phyloP scores from a whole-genome alignment of 1,140 invertebrate genomes.

The Aradophagus sp. region DNA sequence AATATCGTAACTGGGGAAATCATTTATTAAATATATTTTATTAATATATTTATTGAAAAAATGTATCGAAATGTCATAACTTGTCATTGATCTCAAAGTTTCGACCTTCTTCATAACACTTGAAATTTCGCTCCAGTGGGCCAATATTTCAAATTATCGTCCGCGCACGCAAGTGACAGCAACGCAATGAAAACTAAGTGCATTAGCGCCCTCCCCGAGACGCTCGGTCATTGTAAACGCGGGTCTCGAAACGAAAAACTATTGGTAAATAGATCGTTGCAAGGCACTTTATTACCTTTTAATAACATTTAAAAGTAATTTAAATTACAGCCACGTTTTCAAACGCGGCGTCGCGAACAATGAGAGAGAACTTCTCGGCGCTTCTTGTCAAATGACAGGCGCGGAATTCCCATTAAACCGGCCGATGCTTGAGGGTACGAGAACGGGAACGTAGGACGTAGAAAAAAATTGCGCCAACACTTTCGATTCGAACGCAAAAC shows the following conservation, averaged over 20 bases:
- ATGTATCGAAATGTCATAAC: too few relatives aligned
- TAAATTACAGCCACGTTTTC: conserved; percentile 29
- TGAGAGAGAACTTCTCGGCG: conserved; percentile 45
- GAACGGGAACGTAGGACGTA: conserved; percentile 25
- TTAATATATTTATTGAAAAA: too few relatives aligned
- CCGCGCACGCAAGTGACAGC: too few relatives aligned
- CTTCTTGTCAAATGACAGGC: conserved; percentile 53
- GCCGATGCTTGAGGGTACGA: conserved; percentile 33
- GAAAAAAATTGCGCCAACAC: conserved; percentile 47
- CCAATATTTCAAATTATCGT: too few relatives aligned
- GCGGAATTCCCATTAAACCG: conserved; percentile 56
- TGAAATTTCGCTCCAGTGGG: too few relatives aligned
- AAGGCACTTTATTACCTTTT: conserved; percentile 23
- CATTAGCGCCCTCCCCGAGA: too few relatives aligned
- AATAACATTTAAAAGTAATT: conserved; percentile 48
- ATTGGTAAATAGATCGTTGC: conserved; percentile 11
- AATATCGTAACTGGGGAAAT: too few relatives aligned
- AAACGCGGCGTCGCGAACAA: conserved; percentile 20
- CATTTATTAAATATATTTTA: too few relatives aligned
- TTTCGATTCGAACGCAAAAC: conserved; percentile 42
- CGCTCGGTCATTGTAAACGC: too few relatives aligned
- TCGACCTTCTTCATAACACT: too few relatives aligned
- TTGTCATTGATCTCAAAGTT: too few relatives aligned
- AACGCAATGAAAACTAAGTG: too few relatives aligned
- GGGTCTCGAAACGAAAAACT: conserved; percentile 7